A percentile compares a stretch with the other conserved stretches of the same genome.
phyloP scores from a whole-genome alignment of 2,888 invertebrate genomes.

The Argyresthia albistria region DNA sequence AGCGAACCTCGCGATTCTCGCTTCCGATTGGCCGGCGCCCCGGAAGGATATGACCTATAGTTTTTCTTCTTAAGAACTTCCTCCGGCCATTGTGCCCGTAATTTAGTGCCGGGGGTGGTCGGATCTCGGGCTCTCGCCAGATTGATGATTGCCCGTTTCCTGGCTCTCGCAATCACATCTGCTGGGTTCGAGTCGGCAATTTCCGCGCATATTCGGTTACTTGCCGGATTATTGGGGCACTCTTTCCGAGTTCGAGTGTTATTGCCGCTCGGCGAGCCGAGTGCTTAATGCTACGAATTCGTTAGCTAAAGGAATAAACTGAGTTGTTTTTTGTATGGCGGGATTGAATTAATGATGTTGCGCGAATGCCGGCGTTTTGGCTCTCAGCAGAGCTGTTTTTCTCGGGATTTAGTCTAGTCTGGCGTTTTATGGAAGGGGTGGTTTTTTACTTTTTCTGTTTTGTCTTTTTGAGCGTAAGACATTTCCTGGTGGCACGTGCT shows the following conservation, averaged over 20 bases:
- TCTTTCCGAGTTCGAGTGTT: constrained; percentile 59
- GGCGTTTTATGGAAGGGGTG: too few relatives aligned
- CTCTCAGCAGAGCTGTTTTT: too few relatives aligned
- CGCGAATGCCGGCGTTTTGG: too few relatives aligned
- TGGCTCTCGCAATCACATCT: constrained; percentile 58
- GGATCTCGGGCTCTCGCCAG: constrained; percentile 27
- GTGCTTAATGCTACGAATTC: constrained; percentile 45
- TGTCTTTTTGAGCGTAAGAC: too few relatives aligned
- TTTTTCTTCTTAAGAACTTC: constrained; percentile 73
- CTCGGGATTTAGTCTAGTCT: too few relatives aligned
- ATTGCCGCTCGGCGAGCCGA: constrained; percentile 50
- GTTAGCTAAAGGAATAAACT: constrained; percentile 20
- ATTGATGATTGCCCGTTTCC: constrained; percentile 67
- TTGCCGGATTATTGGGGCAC: constrained; percentile 57
- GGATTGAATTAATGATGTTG: too few relatives aligned
- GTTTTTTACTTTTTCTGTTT: too few relatives aligned
- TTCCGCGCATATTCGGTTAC: constrained; percentile 70
- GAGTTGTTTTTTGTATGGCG: too few relatives aligned
- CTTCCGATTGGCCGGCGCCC: constrained; percentile 67
- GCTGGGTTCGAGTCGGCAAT: constrained; percentile 46
- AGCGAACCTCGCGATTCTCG: constrained; percentile 24
- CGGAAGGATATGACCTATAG: constrained; percentile 73
- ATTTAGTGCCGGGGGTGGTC: constrained; percentile 43
- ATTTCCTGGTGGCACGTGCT: too few relatives aligned
- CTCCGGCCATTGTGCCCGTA: constrained; percentile 67